Base-by-base conservation (phyloP, 2,888 invertebrate genomes). In the Tridacna crocea region DNA sequence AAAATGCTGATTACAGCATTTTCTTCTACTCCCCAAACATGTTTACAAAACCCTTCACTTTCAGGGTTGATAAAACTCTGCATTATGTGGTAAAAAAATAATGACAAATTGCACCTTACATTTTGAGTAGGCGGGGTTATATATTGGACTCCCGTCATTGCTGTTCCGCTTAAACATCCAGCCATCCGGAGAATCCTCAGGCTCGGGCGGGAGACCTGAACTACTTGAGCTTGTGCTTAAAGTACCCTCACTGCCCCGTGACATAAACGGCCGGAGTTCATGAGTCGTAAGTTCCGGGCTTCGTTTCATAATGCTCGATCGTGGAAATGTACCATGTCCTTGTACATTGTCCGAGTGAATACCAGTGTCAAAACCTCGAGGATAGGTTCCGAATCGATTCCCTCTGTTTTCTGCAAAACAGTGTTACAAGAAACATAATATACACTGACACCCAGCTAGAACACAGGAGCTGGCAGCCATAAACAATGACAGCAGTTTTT, bases 211-310 rank as follows among this genome's bases (percentile, higher is more conserved):
- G 51, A 92, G 88, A 36, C 93, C 93, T 60, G 93, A 92, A 84
- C 93, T 93, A 79, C 92, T 91, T 72, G 92, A 92, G 84, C 93
- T 93, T 13, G 91, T 91, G 60, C 91, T 92, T 65, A 91, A 88
- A 0, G 92, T 90, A 19, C 91, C 91, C 82, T 92, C 91, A 72
- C 92, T 92, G 66, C 91, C 91, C 48, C 91, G 88, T 13, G 92
- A 90, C 80, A 88, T 86, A 51, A 90, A 83, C 22, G 90, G 89
- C 0, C 88, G 85, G n/a, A 91, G 74, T 19, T 88, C 88, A 26
- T 80, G 85, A 22, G 87, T 81, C 27, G 88, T 88, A 0, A 88
- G 74, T 36, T 92, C 92, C 11, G 90, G 87, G 10, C 91, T 87
- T 36, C 90, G 75, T 27, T 81, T 88, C 61, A 82, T 88, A 17